phyloP scores from a whole-genome alignment of 1,140 invertebrate species.

The Diuraphis noxia region DNA sequence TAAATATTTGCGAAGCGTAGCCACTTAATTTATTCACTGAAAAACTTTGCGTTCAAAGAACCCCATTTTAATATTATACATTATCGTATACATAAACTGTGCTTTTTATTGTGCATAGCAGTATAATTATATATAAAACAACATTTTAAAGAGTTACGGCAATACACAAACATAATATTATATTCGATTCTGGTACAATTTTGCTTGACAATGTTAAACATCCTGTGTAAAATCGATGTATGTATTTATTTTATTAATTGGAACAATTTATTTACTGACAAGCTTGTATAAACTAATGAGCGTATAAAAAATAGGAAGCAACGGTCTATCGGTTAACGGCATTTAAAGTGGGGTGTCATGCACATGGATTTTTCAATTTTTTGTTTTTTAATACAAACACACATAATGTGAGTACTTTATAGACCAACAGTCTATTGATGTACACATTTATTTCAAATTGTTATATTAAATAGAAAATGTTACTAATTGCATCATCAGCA shows the following conservation, averaged over 20 bases:
- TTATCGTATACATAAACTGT: background rate
- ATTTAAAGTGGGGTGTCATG: background rate
- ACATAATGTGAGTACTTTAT: background rate
- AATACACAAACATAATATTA: background rate
- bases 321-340: constrained; percentile 22
- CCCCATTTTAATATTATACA: background rate
- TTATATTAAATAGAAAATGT: background rate
- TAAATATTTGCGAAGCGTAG: background rate
- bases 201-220: background rate
- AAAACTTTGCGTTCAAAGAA: constrained; percentile 29
- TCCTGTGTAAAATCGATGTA: background rate
- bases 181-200: background rate
- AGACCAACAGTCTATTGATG: background rate
- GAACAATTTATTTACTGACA: constrained; percentile 11
- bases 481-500: background rate
- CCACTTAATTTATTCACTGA: constrained; percentile 18
- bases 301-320: background rate
- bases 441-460: background rate
- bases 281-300: background rate
- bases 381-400: background rate
- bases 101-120: background rate
- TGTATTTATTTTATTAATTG: background rate
- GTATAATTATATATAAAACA: background rate
- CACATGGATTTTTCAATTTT: background rate
- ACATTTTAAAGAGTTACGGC: background rate